Evolutionary conservation across 1,140 invertebrate species (phyloP).

Genomic region (Drosophila nigromelanica): DNA sequence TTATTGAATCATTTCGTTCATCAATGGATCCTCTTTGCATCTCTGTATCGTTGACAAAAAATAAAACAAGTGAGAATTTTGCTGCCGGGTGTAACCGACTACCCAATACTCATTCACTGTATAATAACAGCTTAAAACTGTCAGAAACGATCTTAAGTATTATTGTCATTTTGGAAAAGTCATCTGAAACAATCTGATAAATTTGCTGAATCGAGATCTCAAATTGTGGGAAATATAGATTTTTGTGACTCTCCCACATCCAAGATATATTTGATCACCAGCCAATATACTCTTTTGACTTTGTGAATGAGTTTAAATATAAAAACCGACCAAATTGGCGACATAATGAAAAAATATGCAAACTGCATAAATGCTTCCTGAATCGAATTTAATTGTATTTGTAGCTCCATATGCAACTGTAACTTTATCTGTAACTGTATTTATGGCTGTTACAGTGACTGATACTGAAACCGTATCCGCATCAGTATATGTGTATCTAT

Average conservation of each 20-base stretch:
- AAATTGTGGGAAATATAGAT: too few species aligned
- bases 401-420: conserved; percentile 39
- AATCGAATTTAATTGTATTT: conserved; percentile 81
- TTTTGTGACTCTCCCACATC: too few species aligned
- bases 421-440: conserved; percentile 40
- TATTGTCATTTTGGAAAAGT: too few species aligned
- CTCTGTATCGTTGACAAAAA: conserved; percentile 6
- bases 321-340: conserved; percentile 18
- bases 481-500: conserved; percentile 11
- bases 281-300: too few species aligned
- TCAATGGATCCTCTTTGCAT: conserved; percentile 2
- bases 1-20: conserved; percentile 29
- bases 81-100: too few species aligned
- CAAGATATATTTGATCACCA: too few species aligned
- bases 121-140: too few species aligned
- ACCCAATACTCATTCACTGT: too few species aligned
- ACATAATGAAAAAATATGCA: conserved; percentile 39
- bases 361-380: conserved; percentile 80
- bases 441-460: not conserved
- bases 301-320: not conserved
- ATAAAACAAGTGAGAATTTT: not conserved
- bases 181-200: too few species aligned
- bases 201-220: too few species aligned
- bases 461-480: conserved; percentile 13
- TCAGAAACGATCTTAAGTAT: too few species aligned